A percentile compares a stretch with the other conserved stretches of the same genome.
These are phyloP conservation scores for Penelope pileata DNA, from an alignment of 2,113 vertebrate species.

Conservation along the genomic window DNA sequence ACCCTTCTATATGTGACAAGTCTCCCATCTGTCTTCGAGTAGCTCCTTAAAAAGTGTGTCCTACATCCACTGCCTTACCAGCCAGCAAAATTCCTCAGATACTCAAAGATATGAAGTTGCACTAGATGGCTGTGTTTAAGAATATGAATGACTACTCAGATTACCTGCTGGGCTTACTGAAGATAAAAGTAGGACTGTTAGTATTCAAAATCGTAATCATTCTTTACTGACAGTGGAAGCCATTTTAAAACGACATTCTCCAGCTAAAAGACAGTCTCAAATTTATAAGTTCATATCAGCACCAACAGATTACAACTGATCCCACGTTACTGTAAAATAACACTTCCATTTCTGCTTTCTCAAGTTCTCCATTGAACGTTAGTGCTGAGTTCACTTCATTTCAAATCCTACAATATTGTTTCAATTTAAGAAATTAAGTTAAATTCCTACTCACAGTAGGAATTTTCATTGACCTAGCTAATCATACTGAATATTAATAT, in stretches of 20 bases:
- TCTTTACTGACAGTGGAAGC: background rate
- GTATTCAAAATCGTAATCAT: background rate
- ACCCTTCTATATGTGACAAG: background rate
- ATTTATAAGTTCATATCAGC: background rate
- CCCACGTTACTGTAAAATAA: background rate
- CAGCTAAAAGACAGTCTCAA: background rate
- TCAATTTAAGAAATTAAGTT: background rate
- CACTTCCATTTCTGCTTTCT: background rate
- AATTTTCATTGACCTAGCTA: background rate
- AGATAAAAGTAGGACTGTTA: background rate
- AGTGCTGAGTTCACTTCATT: background rate
- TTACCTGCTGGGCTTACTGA: background rate
- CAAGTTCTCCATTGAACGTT: background rate
- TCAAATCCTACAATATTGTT: background rate
- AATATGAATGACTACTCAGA: background rate
- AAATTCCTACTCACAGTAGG: background rate
- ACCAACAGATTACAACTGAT: background rate
- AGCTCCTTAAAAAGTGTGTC: background rate
- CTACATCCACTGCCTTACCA: background rate
- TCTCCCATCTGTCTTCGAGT: background rate
- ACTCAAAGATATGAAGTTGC: background rate
- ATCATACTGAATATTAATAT: background rate
- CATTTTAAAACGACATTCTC: background rate
- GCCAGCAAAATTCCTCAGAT: background rate
- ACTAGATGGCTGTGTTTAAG: background rate